Evolutionary conservation across 2,888 invertebrate genomes (phyloP).

Genomic region (Argyra leucocephala): DNA sequence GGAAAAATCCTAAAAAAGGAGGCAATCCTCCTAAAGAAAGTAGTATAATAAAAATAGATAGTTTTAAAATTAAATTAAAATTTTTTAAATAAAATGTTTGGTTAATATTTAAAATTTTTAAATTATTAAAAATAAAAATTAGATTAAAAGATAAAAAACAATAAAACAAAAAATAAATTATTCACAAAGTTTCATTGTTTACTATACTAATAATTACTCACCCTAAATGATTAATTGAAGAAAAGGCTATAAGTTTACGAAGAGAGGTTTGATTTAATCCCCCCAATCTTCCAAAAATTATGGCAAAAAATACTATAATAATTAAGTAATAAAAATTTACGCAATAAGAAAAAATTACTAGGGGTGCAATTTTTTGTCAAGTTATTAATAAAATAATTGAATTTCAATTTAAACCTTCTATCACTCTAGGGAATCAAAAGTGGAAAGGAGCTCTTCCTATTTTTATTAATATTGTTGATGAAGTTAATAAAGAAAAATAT

Average conservation of each 20-base stretch:
- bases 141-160: slow-evolving; percentile 43
- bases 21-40: slow-evolving; percentile 52
- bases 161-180: slow-evolving; percentile 46
- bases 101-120: slow-evolving; percentile 47
- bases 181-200: slow-evolving; percentile 45
- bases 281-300: slow-evolving; percentile 46
- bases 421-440: slow-evolving; percentile 52
- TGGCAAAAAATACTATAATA: slow-evolving; percentile 24
- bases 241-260: slow-evolving; percentile 53
- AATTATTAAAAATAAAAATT: slow-evolving; percentile 44
- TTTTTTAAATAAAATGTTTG: slow-evolving; percentile 45
- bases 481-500: slow-evolving; percentile 42
- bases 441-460: slow-evolving; percentile 51
- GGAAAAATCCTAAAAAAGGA: slow-evolving; percentile 53
- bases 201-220: slow-evolving; percentile 48
- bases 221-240: slow-evolving; percentile 55
- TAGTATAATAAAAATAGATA: slow-evolving; percentile 47
- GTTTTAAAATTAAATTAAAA: slow-evolving; percentile 43
- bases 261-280: slow-evolving; percentile 49
- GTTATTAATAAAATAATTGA: slow-evolving; percentile 50
- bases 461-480: slow-evolving; percentile 46
- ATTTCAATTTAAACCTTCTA: slow-evolving; percentile 51
- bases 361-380: slow-evolving; percentile 57
- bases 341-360: slow-evolving; percentile 49
- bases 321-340: slow-evolving; percentile 28